A percentile compares a stretch with the other conserved stretches of the same genome.
Evolutionary conservation across 2,888 invertebrate genomes (phyloP).

Genomic region (Linnaemya tessellans): DNA sequence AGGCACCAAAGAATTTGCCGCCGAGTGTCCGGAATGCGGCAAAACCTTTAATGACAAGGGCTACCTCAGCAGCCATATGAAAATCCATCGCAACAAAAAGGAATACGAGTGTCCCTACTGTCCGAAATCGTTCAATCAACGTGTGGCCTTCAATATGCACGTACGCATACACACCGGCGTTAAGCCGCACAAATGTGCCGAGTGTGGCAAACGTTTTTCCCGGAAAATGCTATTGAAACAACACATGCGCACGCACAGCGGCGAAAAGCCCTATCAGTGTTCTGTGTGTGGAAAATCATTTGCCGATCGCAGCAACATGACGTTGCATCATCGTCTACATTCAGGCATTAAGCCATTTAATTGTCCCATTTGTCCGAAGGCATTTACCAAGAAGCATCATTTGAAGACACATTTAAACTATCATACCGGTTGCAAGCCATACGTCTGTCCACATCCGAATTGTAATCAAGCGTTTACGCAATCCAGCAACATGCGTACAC

Average conservation of each 20-base stretch:
- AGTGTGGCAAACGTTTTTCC: conserved; percentile 92
- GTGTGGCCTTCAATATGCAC: conserved; percentile 95
- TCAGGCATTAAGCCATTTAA: conserved; percentile 91
- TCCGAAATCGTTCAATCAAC: conserved; percentile 92
- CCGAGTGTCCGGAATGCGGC: conserved; percentile 89
- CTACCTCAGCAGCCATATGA: conserved; percentile 93
- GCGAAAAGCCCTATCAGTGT: conserved; percentile 92
- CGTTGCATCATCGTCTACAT: conserved; percentile 90
- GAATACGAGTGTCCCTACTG: conserved; percentile 92
- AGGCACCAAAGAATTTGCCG: conserved; percentile 91
- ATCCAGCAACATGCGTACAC: conserved; percentile 94
- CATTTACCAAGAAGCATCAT: conserved; percentile 94
- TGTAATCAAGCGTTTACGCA: conserved; percentile 92
- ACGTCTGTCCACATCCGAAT: conserved; percentile 87
- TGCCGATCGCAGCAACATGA: conserved; percentile 93
- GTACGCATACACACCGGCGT: conserved; percentile 92
- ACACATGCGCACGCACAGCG: conserved; percentile 91
- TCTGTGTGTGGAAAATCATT: conserved; percentile 92
- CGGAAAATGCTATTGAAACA: conserved; percentile 93
- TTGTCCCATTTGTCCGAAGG: conserved; percentile 86
- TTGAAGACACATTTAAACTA: conserved; percentile 93
- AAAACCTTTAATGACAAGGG: conserved; percentile 93
- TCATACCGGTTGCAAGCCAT: conserved; percentile 92
- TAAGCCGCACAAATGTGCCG: conserved; percentile 90
- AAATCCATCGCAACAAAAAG: conserved; percentile 91